These are phyloP conservation scores for Sylvietta virens DNA, from an alignment of 2,113 vertebrate genomes.

Conservation along the genomic window DNA sequence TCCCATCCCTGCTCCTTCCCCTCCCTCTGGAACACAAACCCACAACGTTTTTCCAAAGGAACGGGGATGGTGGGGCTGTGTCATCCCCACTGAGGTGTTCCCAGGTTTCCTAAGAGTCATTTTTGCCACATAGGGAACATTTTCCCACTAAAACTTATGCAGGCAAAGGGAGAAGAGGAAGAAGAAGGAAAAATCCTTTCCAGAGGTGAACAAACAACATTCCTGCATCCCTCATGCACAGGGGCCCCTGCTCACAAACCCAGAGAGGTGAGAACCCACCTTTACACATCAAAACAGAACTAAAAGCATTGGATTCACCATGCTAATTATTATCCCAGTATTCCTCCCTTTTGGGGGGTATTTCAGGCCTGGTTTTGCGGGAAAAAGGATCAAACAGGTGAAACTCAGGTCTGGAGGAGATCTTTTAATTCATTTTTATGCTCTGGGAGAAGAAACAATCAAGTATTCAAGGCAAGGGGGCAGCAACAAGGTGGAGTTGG, in stretches of 20 bases:
- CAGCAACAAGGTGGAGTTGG: background rate
- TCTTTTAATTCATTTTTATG: background rate
- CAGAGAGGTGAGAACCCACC: background rate
- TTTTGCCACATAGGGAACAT: background rate
- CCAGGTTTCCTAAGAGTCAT: background rate
- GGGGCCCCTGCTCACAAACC: background rate
- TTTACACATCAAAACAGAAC: background rate
- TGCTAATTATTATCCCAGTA: background rate
- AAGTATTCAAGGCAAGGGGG: background rate
- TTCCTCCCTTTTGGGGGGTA: too few relatives aligned
- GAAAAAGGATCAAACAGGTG: background rate
- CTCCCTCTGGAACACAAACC: background rate
- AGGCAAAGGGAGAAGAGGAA: background rate
- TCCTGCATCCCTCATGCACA: background rate
- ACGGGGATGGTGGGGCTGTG: background rate
- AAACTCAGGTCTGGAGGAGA: background rate
- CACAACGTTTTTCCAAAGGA: accelerated
- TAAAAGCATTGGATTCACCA: background rate
- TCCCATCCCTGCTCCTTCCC: background rate
- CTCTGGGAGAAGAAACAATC: background rate
- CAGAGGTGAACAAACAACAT: background rate
- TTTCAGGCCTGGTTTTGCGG: background rate
- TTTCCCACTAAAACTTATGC: accelerated
- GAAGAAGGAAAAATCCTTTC: background rate
- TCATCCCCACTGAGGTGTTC: background rate